Evolutionary conservation across 2,888 invertebrate genomes (phyloP).

Genomic region (Metallyticus violacea): DNA sequence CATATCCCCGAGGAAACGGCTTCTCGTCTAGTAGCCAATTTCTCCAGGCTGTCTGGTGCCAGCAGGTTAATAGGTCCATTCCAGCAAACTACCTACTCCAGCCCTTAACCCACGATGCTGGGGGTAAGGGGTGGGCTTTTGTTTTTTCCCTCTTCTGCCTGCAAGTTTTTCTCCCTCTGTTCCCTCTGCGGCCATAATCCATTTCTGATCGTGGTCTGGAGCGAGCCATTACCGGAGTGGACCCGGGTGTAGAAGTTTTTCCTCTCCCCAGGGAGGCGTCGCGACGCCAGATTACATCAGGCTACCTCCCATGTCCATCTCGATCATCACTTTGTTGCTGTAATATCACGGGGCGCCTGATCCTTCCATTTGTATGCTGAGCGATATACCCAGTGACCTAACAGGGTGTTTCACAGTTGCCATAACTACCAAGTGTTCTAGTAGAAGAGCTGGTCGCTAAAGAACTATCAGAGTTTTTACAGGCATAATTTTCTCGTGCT

Average conservation of each 20-base stretch:
- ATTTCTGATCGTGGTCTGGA: conserved; percentile 26
- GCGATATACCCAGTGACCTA: not conserved
- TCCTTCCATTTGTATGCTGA: not conserved
- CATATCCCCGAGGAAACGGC: not conserved
- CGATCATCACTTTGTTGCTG: not conserved
- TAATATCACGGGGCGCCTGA: not conserved
- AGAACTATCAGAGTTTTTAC: too few species aligned
- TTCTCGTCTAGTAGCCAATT: conserved; percentile 5
- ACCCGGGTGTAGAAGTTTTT: not conserved
- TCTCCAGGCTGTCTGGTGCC: conserved; percentile 12
- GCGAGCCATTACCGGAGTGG: conserved; percentile 7
- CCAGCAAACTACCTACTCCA: conserved; percentile 23
- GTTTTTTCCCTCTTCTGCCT: conserved; percentile 6
- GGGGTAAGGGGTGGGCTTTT: not conserved
- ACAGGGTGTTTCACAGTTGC: not conserved
- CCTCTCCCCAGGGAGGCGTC: conserved; percentile 1
- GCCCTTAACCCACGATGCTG: too few species aligned
- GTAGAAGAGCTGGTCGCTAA: too few species aligned
- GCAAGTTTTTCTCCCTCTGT: not conserved
- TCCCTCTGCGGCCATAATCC: conserved; percentile 28
- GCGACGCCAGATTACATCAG: conserved; percentile 3
- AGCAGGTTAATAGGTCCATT: conserved; percentile 31
- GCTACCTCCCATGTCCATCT: not conserved
- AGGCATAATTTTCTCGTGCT: too few species aligned
- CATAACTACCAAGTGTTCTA: too few species aligned